Percentiles rank a stretch among this genome's conserved stretches.
Evolutionary conservation across 2,797 vertebrate species (phyloP).

Genomic region (Cossypha caffra): DNA sequence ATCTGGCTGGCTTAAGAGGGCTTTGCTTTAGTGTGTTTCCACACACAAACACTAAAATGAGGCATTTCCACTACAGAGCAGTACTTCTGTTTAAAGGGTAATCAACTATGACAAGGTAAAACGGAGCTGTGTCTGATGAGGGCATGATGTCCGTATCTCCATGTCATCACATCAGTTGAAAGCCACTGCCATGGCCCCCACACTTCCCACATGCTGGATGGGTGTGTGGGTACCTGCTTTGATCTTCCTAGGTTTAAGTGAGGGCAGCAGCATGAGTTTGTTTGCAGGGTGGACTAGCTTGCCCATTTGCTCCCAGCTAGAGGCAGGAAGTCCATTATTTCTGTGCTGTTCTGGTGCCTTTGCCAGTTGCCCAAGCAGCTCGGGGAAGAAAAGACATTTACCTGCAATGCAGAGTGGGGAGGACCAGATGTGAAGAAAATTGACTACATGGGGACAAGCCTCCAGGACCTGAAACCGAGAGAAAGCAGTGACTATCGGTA

Average conservation of each 20-base stretch:
- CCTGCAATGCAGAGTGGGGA: not conserved
- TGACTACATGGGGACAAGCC: not conserved
- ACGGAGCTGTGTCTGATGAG: not conserved
- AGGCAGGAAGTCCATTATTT: not conserved
- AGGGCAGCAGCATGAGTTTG: not conserved
- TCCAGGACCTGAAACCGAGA: not conserved
- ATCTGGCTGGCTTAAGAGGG: not conserved
- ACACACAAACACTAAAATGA: not conserved
- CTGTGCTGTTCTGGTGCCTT: not conserved
- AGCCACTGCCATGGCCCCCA: not conserved
- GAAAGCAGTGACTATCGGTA: not conserved
- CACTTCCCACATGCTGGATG: accelerated
- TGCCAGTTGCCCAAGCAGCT: not conserved
- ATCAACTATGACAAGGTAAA: not conserved
- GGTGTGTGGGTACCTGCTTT: not conserved
- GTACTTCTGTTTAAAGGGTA: not conserved
- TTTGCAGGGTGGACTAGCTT: accelerated
- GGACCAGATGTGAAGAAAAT: not conserved
- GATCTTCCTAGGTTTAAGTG: not conserved
- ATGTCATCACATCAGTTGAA: not conserved
- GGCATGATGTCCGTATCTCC: accelerated
- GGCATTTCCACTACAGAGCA: not conserved
- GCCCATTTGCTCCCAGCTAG: not conserved
- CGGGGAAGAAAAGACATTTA: not conserved
- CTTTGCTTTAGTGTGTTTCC: not conserved